These are phyloP conservation scores for Scaptomyza tumidula DNA, from an alignment of 2,888 invertebrate genomes.

Conservation along the genomic window DNA sequence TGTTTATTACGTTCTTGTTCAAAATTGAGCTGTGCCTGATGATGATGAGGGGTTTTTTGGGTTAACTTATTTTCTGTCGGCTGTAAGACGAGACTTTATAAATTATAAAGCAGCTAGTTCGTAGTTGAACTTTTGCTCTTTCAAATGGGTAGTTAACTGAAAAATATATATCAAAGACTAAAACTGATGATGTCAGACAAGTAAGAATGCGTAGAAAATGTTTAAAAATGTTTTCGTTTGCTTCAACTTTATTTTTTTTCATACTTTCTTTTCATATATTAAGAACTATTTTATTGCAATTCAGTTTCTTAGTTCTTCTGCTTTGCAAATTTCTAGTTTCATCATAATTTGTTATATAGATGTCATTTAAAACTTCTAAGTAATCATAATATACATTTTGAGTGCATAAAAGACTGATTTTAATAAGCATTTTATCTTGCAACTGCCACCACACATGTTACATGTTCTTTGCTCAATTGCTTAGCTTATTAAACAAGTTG, in stretches of 20 bases:
- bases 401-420: neutral
- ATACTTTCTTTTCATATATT: too few species aligned
- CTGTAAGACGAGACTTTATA: neutral
- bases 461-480: neutral
- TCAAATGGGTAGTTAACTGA: neutral
- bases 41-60: neutral
- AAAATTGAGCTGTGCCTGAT: constrained; percentile 46
- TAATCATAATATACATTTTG: neutral
- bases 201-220: too few species aligned
- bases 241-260: too few species aligned
- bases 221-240: too few species aligned
- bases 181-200: too few species aligned
- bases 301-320: too few species aligned
- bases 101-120: neutral
- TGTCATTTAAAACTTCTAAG: neutral
- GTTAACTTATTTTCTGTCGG: neutral
- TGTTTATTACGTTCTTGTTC: constrained; percentile 56
- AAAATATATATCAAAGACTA: too few species aligned
- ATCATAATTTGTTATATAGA: too few species aligned
- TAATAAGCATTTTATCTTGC: neutral
- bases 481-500: neutral
- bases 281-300: too few species aligned
- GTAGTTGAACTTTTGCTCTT: neutral
- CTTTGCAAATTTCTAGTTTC: too few species aligned
- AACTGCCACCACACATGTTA: neutral